Evolutionary conservation across 2,888 invertebrate genomes (phyloP).

Genomic region (Arge pagana): DNA sequence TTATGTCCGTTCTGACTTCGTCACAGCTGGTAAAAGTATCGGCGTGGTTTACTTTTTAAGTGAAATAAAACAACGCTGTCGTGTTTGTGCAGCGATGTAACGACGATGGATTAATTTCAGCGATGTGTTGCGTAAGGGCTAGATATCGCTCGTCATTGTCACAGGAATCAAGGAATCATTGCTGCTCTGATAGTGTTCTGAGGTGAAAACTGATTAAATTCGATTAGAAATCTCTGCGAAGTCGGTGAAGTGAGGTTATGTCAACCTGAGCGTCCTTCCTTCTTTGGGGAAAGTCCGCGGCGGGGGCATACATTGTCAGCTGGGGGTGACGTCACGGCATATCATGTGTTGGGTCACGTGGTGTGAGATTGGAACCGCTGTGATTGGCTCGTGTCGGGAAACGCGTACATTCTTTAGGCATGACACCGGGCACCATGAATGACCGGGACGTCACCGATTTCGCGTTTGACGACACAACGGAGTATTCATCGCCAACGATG

Average conservation of each 20-base stretch:
- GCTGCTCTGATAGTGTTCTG: too few species aligned
- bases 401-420: slow-evolving; percentile 49
- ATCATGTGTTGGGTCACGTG: slow-evolving; percentile 55
- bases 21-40: too few species aligned
- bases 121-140: too few species aligned
- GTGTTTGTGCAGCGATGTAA: too few species aligned
- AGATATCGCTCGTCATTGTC: too few species aligned
- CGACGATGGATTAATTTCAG: too few species aligned
- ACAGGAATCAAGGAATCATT: too few species aligned
- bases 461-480: slow-evolving; percentile 38
- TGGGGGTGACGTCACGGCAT: slow-evolving; percentile 51
- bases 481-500: slow-evolving; percentile 39
- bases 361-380: slow-evolving; percentile 38
- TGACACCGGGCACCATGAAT: slow-evolving; percentile 54
- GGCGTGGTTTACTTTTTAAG: too few species aligned
- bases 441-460: slow-evolving; percentile 53
- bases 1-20: too few species aligned
- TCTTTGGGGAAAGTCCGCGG: background rate
- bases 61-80: too few species aligned
- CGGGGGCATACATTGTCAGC: slow-evolving; percentile 44
- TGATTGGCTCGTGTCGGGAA: slow-evolving; percentile 29
- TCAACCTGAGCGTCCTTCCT: background rate
- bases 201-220: too few species aligned
- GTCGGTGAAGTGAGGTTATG: slow-evolving; percentile 18
- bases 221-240: too few species aligned